These are phyloP conservation scores for Malthinus seriepunctatus DNA, from an alignment of 2,888 invertebrate species.

Conservation along the genomic window DNA sequence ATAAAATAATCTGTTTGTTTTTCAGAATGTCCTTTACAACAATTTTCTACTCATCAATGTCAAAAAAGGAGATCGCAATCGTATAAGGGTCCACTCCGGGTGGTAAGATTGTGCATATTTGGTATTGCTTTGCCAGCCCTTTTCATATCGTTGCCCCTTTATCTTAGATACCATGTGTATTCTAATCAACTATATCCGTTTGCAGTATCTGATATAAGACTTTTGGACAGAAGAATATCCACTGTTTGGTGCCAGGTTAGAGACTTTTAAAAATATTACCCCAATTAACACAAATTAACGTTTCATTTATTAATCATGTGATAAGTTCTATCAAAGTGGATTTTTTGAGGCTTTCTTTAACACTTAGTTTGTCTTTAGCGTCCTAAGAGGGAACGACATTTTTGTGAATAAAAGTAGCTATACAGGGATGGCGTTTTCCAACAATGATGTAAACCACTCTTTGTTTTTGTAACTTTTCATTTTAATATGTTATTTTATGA, in stretches of 20 bases:
- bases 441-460: too few species aligned
- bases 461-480: too few species aligned
- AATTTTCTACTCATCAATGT: slow-evolving; percentile 9
- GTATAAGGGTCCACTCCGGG: slow-evolving; percentile 60
- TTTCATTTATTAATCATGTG: too few species aligned
- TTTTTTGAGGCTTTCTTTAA: too few species aligned
- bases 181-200: slow-evolving; percentile 73
- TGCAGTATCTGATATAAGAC: slow-evolving; percentile 75
- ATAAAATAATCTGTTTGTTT: not conserved
- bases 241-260: slow-evolving; percentile 81
- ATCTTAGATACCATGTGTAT: slow-evolving; percentile 72
- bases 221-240: slow-evolving; percentile 73
- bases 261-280: slow-evolving; percentile 2
- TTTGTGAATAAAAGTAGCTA: too few species aligned
- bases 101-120: slow-evolving; percentile 64
- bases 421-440: too few species aligned
- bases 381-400: too few species aligned
- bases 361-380: too few species aligned
- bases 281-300: too few species aligned
- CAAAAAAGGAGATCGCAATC: slow-evolving; percentile 14
- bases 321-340: too few species aligned
- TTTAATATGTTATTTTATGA: too few species aligned
- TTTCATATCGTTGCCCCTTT: slow-evolving; percentile 69
- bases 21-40: slow-evolving; percentile 31
- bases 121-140: slow-evolving; percentile 69